Conservation (phyloP, 2,888 invertebrate species). For the Thelaira solivaga region DNA sequence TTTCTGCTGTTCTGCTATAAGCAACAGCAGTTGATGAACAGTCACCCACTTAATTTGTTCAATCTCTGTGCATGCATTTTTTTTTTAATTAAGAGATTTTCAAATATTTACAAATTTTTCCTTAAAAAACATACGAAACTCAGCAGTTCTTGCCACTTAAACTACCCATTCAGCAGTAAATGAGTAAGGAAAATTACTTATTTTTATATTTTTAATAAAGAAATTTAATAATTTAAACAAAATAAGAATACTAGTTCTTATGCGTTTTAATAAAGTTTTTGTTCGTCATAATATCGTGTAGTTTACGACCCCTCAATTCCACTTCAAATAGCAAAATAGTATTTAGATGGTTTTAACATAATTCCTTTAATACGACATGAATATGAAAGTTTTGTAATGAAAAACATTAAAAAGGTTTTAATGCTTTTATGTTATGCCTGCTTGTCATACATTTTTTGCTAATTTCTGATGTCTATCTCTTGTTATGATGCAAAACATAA, state of each 20-base stretch:
- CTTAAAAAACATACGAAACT: background rate
- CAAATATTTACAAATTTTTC: conserved; percentile 1
- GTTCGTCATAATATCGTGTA: background rate
- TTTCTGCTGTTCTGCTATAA: too few species aligned
- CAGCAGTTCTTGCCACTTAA: background rate
- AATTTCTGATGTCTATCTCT: too few species aligned
- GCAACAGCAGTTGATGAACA: conserved; percentile 2
- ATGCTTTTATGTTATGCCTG: too few species aligned
- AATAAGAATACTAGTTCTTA: conserved; percentile 11
- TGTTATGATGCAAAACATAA: too few species aligned
- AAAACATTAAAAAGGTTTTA: too few species aligned
- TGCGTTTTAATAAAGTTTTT: conserved; percentile 5
- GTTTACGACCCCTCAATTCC: conserved; percentile 9
- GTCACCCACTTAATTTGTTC: conserved; percentile 10
- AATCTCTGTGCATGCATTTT: conserved; percentile 19
- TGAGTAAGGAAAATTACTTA: background rate
- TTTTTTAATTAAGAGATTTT: background rate
- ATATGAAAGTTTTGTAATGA: too few species aligned
- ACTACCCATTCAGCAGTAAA: too few species aligned
- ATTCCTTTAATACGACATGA: too few species aligned
- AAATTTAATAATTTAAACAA: too few species aligned
- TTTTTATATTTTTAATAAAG: conserved; percentile 12
- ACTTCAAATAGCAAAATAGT: background rate
- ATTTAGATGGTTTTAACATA: background rate
- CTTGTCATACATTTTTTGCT: too few species aligned